A percentile compares a stretch with the other conserved stretches of the same genome.
These are phyloP conservation scores for Zosterops pallidus DNA, from an alignment of 2,113 vertebrate genomes.

Conservation along the genomic window DNA sequence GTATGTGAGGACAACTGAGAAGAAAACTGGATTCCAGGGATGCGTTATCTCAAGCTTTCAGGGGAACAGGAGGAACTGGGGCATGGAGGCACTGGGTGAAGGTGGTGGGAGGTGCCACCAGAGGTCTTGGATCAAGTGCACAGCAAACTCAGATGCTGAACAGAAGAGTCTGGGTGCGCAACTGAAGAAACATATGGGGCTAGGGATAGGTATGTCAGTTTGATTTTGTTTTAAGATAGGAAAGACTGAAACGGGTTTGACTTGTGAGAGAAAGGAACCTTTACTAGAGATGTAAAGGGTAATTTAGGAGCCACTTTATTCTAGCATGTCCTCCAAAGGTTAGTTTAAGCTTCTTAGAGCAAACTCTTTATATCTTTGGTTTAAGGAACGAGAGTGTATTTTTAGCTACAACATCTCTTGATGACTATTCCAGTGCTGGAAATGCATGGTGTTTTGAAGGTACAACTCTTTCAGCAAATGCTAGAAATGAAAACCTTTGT, in stretches of 20 bases:
- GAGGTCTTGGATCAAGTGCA: not conserved
- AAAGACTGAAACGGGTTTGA: not conserved
- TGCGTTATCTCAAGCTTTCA: not conserved
- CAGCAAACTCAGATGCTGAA: not conserved
- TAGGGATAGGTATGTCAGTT: not conserved
- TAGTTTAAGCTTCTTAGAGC: not conserved
- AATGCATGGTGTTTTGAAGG: not conserved
- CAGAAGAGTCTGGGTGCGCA: not conserved
- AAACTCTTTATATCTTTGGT: not conserved
- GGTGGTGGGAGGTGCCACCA: not conserved
- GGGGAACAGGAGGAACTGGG: not conserved
- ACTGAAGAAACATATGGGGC: not conserved
- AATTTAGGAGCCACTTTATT: not conserved
- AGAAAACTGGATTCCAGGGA: not conserved
- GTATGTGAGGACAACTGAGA: not conserved
- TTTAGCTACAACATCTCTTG: not conserved
- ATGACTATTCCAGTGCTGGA: not conserved
- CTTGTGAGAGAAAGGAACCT: not conserved
- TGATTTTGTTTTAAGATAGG: not conserved
- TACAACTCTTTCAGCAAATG: not conserved
- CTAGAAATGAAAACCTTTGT: not conserved
- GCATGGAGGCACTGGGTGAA: accelerated
- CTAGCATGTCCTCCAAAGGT: not conserved
- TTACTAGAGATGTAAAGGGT: not conserved
- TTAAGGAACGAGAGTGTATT: not conserved